These are phyloP conservation scores for Eubucco bourcierii DNA, from an alignment of 2,113 vertebrate genomes.

Conservation along the genomic window DNA sequence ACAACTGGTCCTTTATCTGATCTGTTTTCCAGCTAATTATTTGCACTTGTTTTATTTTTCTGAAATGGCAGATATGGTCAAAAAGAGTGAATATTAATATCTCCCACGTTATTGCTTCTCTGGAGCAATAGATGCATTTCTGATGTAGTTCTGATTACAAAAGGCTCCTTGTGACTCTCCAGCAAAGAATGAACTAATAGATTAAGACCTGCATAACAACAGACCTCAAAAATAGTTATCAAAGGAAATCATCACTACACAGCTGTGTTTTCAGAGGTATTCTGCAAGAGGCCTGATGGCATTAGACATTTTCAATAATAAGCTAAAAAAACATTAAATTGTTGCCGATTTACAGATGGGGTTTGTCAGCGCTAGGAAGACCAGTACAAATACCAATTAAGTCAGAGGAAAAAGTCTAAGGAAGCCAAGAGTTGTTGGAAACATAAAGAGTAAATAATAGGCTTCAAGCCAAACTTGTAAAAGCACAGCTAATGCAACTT, in stretches of 20 bases:
- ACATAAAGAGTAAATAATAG: constrained; percentile 59
- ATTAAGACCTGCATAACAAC: constrained; percentile 15
- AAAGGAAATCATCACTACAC: constrained; percentile 24
- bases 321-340: constrained; percentile 36
- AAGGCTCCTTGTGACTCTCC: neutral
- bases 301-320: constrained; percentile 19
- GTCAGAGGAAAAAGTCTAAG: constrained; percentile 55
- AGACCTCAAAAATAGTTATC: constrained; percentile 26
- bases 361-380: constrained; percentile 30
- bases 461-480: constrained; percentile 48
- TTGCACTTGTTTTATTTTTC: neutral
- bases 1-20: neutral
- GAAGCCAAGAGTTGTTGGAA: constrained; percentile 58
- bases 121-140: neutral
- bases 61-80: neutral
- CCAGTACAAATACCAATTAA: constrained; percentile 61
- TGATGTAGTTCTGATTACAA: neutral
- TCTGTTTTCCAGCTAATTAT: neutral
- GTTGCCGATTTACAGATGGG: constrained; percentile 54
- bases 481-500: constrained; percentile 34
- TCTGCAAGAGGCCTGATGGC: constrained; percentile 19
- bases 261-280: constrained; percentile 49
- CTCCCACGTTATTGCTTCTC: constrained; percentile 1
- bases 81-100: neutral
- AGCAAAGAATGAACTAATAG: constrained; percentile 3